Base-by-base conservation (phyloP, 2,888 invertebrate genomes). In the Amiota communis region DNA sequence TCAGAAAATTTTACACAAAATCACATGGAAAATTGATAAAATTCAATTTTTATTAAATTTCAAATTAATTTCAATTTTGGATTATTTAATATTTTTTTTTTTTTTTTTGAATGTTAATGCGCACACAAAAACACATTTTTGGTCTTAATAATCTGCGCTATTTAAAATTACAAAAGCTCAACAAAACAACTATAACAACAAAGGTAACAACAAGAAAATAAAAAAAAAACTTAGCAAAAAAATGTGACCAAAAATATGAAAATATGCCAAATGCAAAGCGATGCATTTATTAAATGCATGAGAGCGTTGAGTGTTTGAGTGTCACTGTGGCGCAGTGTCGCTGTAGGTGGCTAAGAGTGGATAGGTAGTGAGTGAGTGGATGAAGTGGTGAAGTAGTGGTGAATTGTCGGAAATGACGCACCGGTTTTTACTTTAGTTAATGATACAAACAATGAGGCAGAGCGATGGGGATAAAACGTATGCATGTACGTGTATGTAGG, bases 151-250 rank as follows among this genome's bases (percentile, higher is more conserved):
- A 59, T 20, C 36, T 36, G 15, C 20, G 59, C 6, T 20, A 20
- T 59, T 59, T 57, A 20, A 20, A 15, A 59, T 59, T 59, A 59
- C 59, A 15, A 57, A 57, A 57, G 15, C 15, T 15, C 57, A 57
- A 57, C 15, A 2, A 53, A 1, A n/a, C 1, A 53, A 53, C n/a
- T n/a, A 53, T n/a, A 11, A n/a, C 46, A 20, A 64, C 15, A 64
- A 64, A 20, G 59, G 1, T 6, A 36, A 36, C 36, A 36, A 36
- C 36, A 36, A 36, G 6, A 36, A 36, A 36, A 2, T 6, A 36
- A 36, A 36, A 36, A 36, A 36, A 36, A 36, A 36, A 36, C 36
- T 36, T 4, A 36, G 36, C 36, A 36, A 36, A 36, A 36, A 36
- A 36, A 36, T 6, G 6, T 36, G 4, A 36, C 36, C 36, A 36